Conservation (phyloP, 2,113 vertebrate genomes). For the Manacus vitellinus region DNA sequence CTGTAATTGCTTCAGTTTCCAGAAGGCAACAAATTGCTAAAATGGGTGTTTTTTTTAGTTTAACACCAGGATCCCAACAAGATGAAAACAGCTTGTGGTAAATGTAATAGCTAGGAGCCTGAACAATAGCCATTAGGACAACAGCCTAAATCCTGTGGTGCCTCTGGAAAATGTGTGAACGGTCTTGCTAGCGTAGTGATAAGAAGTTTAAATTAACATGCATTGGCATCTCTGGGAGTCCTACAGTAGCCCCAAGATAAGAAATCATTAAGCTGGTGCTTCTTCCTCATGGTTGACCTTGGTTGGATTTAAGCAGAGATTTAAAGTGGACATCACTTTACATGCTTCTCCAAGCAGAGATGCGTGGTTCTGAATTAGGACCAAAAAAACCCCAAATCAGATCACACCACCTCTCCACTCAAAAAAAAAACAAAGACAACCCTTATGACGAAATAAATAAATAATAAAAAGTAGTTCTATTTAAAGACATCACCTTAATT, state of each 20-base stretch:
- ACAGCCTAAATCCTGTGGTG: constrained; percentile 45
- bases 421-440: background rate
- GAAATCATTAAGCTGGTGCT: background rate
- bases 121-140: constrained; percentile 60
- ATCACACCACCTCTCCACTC: rapidly evolving
- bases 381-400: background rate
- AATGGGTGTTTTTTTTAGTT: constrained; percentile 24
- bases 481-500: background rate
- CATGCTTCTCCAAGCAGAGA: background rate
- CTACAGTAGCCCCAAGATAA: background rate
- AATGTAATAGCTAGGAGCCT: constrained; percentile 31
- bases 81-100: constrained; percentile 47
- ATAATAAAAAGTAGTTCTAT: background rate
- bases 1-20: constrained; percentile 17
- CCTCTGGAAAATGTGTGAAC: constrained; percentile 34
- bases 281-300: background rate
- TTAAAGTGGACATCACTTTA: background rate
- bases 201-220: constrained; percentile 45
- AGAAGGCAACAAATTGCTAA: background rate
- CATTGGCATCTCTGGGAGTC: background rate
- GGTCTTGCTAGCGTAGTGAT: constrained; percentile 43
- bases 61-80: constrained; percentile 36
- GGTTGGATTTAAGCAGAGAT: background rate
- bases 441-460: no score
- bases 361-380: background rate